Evolutionary conservation across 2,113 vertebrate species (phyloP).

Genomic region (Genyomyrus donnyi): DNA sequence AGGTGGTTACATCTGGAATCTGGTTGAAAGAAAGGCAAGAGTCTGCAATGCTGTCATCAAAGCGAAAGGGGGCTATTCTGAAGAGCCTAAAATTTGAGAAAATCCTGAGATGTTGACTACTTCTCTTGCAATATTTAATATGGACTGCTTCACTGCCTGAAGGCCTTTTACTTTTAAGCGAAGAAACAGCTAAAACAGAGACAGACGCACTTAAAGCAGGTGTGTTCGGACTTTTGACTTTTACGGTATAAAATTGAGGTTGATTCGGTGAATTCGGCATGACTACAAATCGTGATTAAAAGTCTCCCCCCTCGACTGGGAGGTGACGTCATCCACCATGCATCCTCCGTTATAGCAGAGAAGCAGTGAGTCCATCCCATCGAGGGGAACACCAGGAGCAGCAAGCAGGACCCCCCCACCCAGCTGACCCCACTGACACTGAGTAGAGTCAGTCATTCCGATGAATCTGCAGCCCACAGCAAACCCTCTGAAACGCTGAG

Average conservation of each 20-base stretch:
- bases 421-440: background rate
- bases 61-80: background rate
- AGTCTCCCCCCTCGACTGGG: no score
- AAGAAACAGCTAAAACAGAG: background rate
- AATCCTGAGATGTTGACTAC: background rate
- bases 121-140: background rate
- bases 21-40: background rate
- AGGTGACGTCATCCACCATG: slow-evolving; percentile 51
- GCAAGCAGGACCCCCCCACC: slow-evolving; percentile 30
- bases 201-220: background rate
- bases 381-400: background rate
- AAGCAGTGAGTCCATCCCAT: background rate
- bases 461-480: background rate
- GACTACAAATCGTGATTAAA: background rate
- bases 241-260: background rate
- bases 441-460: background rate
- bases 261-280: background rate
- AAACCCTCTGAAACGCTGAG: background rate
- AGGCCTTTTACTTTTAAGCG: background rate
- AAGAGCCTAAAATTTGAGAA: background rate
- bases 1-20: background rate
- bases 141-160: background rate
- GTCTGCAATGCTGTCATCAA: background rate
- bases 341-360: background rate
- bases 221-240: background rate